phyloP scores from a whole-genome alignment of 2,113 vertebrate genomes.

The Thamnaconus septentrionalis region DNA sequence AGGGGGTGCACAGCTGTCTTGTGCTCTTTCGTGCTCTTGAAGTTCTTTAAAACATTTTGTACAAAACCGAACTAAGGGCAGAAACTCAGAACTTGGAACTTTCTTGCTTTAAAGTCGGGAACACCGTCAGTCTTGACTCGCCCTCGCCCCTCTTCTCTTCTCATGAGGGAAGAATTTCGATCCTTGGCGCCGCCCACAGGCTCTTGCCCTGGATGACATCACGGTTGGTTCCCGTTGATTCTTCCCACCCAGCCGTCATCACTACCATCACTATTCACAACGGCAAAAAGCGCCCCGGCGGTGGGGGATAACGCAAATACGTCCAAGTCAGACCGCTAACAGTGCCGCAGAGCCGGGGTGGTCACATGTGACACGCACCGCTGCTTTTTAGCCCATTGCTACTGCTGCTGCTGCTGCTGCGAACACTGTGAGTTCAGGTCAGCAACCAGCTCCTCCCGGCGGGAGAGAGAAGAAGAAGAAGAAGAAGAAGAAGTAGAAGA shows the following conservation, averaged over 20 bases:
- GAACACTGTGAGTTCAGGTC: background rate
- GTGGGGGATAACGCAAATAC: constrained; percentile 13
- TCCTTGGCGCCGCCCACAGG: constrained; percentile 61
- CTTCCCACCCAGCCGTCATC: constrained; percentile 22
- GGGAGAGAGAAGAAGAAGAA: no score
- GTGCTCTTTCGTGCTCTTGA: no score
- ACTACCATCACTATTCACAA: constrained; percentile 5
- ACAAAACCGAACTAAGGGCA: no score
- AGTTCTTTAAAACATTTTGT: no score
- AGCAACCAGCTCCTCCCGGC: no score
- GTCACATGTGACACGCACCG: background rate
- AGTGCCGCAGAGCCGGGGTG: background rate
- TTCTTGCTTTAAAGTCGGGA: no score
- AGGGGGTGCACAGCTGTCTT: no score
- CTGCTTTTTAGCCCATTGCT: background rate
- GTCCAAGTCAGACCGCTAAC: background rate
- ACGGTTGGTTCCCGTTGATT: constrained; percentile 72
- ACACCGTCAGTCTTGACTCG: no score
- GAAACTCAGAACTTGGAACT: no score
- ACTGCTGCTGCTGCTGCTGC: background rate
- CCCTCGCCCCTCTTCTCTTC: no score
- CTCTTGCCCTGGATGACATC: constrained; percentile 66
- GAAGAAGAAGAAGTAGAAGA: no score
- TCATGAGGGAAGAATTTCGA: no score
- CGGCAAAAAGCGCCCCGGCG: constrained; percentile 1